Percentiles rank a stretch among this genome's conserved stretches.
These are phyloP conservation scores for Dipodomys spectabilis DNA, from an alignment of 2,113 vertebrate genomes.

Conservation along the genomic window DNA sequence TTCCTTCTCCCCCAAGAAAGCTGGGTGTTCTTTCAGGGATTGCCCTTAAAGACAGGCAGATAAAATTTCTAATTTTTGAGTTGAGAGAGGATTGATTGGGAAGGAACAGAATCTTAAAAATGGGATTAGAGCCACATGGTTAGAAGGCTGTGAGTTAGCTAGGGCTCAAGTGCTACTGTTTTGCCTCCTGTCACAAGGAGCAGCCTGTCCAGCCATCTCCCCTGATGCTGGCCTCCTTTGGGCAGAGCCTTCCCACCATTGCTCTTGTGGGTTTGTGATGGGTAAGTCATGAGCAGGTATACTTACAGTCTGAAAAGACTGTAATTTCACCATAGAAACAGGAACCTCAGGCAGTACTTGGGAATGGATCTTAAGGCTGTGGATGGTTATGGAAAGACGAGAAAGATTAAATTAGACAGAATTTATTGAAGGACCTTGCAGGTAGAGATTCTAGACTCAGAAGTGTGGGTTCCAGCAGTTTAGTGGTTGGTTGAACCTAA, in stretches of 20 bases:
- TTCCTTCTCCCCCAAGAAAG: too few species aligned
- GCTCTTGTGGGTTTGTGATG: not conserved
- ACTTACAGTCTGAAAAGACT: not conserved
- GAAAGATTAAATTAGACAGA: not conserved
- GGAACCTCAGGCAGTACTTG: not conserved
- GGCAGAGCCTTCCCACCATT: not conserved
- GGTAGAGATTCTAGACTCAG: constrained; percentile 4
- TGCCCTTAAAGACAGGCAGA: not conserved
- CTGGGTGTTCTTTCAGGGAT: not conserved
- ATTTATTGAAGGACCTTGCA: not conserved
- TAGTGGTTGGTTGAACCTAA: not conserved
- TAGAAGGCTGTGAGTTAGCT: not conserved
- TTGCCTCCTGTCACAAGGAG: not conserved
- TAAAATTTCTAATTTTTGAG: not conserved
- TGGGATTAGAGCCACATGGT: not conserved
- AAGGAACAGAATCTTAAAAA: not conserved
- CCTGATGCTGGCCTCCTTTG: not conserved
- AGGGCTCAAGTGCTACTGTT: not conserved
- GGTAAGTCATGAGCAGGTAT: not conserved
- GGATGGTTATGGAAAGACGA: not conserved
- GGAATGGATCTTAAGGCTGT: not conserved
- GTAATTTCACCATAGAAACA: not conserved
- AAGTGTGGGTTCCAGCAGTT: not conserved
- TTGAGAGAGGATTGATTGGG: not conserved
- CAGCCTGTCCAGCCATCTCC: not conserved